Base-by-base conservation (phyloP, 1,140 invertebrate genomes). In the Psix sp. region DNA sequence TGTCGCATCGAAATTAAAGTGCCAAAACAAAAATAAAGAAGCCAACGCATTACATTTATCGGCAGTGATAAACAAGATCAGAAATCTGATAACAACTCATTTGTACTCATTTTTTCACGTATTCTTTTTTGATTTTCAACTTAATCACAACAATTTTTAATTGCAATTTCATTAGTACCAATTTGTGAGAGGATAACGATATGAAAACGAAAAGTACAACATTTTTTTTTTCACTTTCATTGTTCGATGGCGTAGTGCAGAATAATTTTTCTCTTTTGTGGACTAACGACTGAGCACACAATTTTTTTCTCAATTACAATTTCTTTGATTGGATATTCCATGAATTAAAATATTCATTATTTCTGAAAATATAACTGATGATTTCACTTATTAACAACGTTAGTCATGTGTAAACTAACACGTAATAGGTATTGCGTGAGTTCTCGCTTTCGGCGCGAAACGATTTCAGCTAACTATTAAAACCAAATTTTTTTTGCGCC, bases 311-410 rank as follows among this genome's bases (percentile, higher is more conserved):
- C n/a, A n/a, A n/a, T n/a, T n/a, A n/a, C n/a, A n/a, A n/a, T n/a
- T n/a, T n/a, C n/a, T 18, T 16, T 11, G 31, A 49, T 65, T 59
- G 17, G 9, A 18, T 14, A 65, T 56, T 42, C 20, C 59, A 57
- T 36, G 46, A 63, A 56, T 57, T 43, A 48, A 42, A 57, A 48
- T 38, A 51, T 63, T 72, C 36, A 63, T 57, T 52, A 63, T 65
- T 56, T 29, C 45, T 49, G 57, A 52, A 72, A 20, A 15, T 57
- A 57, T 60, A 65, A 72, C 65, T 72, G 59, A 72, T 60, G 46
- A 65, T 65, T 72, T 59, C 43, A 72, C 59, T 59, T 72, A 65
- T 72, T 72, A 72, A 56, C 51, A 56, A 59, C 45, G 51, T 72
- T 52, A 65, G 51, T 65, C 68, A 72, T 38, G 68, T 46, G 59